A percentile compares a stretch with the other conserved stretches of the same genome.
phyloP scores from a whole-genome alignment of 2,888 invertebrate species.

The Eupithecia vulgata region DNA sequence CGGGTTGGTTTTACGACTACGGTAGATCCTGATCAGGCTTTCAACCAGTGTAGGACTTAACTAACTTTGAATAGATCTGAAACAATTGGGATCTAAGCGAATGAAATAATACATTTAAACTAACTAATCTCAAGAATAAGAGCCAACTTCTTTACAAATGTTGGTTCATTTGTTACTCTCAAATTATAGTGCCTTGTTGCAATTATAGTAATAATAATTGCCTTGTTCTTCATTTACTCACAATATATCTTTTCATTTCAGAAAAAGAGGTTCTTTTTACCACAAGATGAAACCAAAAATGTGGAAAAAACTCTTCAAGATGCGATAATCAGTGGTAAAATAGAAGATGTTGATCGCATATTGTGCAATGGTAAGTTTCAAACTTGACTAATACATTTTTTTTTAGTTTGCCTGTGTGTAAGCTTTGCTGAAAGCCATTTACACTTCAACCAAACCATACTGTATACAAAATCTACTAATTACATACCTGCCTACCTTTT shows the following conservation, averaged over 20 bases:
- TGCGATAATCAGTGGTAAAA: conserved; percentile 70
- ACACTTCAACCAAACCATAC: neutral
- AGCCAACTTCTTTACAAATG: neutral
- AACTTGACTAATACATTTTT: neutral
- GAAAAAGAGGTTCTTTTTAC: conserved; percentile 51
- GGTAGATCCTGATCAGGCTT: no score
- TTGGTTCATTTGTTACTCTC: neutral
- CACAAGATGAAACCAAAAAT: conserved; percentile 60
- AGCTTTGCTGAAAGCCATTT: neutral
- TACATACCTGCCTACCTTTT: no score
- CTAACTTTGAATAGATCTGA: neutral
- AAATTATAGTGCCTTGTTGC: no score
- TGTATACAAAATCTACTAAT: no score
- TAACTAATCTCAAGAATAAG: no score
- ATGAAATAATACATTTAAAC: no score
- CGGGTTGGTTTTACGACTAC: no score
- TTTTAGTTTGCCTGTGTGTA: neutral
- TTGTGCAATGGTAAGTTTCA: conserved; percentile 55
- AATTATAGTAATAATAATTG: no score
- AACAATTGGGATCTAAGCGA: neutral
- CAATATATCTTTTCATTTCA: conserved; percentile 41
- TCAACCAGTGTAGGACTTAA: no score
- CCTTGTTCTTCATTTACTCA: neutral
- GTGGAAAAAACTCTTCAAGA: conserved; percentile 69
- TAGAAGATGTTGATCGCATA: conserved; percentile 62